A percentile compares a stretch with the other conserved stretches of the same genome.
Evolutionary conservation across 2,797 vertebrate species (phyloP).

Genomic region (Podarcis siculus): DNA sequence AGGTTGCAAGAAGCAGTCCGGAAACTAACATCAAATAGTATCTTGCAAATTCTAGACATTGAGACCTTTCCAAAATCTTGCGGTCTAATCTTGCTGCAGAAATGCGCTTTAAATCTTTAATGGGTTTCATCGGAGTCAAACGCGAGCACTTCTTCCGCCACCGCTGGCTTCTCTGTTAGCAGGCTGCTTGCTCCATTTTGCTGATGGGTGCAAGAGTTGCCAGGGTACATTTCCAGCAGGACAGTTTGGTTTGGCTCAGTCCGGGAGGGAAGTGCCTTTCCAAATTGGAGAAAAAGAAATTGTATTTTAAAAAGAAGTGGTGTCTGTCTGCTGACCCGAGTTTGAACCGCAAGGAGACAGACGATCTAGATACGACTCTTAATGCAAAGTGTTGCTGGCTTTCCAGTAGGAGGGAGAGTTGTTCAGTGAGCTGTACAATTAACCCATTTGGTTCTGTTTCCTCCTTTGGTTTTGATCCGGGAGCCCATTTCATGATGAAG

Average conservation of each 20-base stretch:
- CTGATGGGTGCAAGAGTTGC: not conserved
- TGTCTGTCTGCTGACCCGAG: accelerated
- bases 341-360: not conserved
- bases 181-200: not conserved
- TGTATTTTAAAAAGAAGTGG: not conserved
- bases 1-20: not conserved
- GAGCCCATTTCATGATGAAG: not conserved
- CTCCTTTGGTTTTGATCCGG: not conserved
- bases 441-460: not conserved
- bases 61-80: not conserved
- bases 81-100: not conserved
- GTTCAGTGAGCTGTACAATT: no score
- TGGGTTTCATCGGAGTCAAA: slow-evolving; percentile 20
- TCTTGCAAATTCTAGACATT: not conserved
- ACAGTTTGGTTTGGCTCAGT: not conserved
- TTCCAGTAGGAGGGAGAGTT: not conserved
- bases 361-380: not conserved
- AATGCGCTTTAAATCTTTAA: slow-evolving; percentile 5
- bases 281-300: not conserved
- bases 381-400: not conserved
- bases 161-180: not conserved
- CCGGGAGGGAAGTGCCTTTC: not conserved
- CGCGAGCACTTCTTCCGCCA: no score
- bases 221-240: accelerated
- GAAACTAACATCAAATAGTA: not conserved